These are phyloP conservation scores for Sterna hirundo DNA, from an alignment of 2,113 vertebrate genomes.

Conservation along the genomic window DNA sequence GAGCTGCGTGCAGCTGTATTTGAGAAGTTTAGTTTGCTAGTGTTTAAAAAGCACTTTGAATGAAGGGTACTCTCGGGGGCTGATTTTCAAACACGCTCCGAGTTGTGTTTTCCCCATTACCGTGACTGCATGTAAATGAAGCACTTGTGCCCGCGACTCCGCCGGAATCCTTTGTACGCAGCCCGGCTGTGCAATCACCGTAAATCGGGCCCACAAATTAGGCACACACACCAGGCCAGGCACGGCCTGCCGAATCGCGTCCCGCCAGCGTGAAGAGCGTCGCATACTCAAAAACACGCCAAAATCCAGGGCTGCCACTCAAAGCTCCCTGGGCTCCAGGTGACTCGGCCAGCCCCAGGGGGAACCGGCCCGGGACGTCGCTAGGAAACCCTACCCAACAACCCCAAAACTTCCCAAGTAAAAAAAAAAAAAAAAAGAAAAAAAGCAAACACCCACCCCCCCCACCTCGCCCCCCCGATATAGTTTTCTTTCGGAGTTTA, in stretches of 20 bases:
- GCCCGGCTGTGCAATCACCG: not conserved
- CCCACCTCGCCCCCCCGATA: not conserved
- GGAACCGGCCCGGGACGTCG: not conserved
- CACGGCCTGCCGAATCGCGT: not conserved
- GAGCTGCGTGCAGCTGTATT: not conserved
- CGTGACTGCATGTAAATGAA: not conserved
- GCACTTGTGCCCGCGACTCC: not conserved
- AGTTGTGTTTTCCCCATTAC: not conserved
- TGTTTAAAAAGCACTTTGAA: not conserved
- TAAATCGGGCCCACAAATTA: not conserved
- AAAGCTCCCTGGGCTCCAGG: not conserved
- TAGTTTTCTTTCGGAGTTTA: not conserved
- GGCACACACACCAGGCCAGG: not conserved
- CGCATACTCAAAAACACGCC: not conserved
- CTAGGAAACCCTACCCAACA: not conserved
- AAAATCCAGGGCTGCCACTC: not conserved
- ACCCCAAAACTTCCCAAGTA: not conserved
- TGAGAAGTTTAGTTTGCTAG: not conserved
- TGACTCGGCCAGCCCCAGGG: fast-evolving
- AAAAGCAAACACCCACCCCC: too few relatives aligned
- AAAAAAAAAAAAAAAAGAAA: not conserved
- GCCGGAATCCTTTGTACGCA: not conserved
- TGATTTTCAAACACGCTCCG: not conserved
- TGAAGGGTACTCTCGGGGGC: not conserved
- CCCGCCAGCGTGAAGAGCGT: not conserved